Base-by-base conservation (phyloP, 1,140 invertebrate species). In the Trachelipus rathkii region DNA sequence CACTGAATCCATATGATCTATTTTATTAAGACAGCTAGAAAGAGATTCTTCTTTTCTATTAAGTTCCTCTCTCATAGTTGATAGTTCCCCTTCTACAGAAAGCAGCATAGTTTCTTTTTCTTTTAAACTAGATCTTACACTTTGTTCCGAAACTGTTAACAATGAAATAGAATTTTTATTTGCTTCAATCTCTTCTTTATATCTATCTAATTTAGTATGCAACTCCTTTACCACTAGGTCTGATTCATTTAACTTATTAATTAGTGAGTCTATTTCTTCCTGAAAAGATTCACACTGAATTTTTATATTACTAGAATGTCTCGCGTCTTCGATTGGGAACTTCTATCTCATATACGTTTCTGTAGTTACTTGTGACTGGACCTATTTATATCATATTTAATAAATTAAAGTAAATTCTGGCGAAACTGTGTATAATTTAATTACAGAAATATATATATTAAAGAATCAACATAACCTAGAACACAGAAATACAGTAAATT, bases 61-160 rank as follows among this genome's bases (percentile, higher is more conserved):
- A 10, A 79, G 15, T 43, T 76, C 60, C n/a, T 79, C 73, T 50
- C 76, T 67, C 72, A 77, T 9, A 24, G 10, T 21, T 44, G 60
- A 76, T 13, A 79, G 60, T 71, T 77, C 75, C 45, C 78, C 78
- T 6, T 73, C 72, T n/a, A 79, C 72, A 71, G 74, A 72, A 21
- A 76, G 75, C 19, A 79, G 46, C n/a, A n/a, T 71, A 21, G 72
- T 74, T 15, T 77, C 74, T 70, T 67, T 73, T 67, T 79, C 78
- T 69, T 76, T 79, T 15, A 79, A 10, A 23, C 71, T 19, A 33
- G 71, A 70, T 10, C 73, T 79, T n/a, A 78, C 11, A 15, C 11
- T 15, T 19, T 60, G 11, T 60, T 60, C 21, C 8, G 19, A 75
- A 45, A 72, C 44, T 24, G 23, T 75, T 15, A 53, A 0, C 7